Evolutionary conservation across 2,797 vertebrate genomes (phyloP).

Genomic region (Chiloscyllium punctatum): DNA sequence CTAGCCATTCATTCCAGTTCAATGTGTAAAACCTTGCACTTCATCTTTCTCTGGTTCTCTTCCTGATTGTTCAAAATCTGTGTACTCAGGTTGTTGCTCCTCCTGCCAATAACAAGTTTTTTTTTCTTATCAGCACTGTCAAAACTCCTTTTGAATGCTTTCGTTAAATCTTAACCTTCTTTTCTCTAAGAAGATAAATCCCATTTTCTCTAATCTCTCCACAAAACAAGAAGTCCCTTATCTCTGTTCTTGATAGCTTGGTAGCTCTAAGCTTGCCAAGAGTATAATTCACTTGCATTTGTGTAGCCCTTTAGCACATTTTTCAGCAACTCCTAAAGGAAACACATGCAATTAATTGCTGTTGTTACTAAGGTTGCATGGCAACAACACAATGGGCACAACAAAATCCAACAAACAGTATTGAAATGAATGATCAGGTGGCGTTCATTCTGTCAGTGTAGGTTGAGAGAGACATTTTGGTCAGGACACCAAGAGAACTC

Average conservation of each 20-base stretch:
- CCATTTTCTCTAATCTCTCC: background rate
- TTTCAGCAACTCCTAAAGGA: background rate
- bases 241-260: background rate
- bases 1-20: background rate
- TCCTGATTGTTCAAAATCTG: background rate
- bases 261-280: background rate
- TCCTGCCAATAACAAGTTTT: background rate
- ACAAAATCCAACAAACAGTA: background rate
- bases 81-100: background rate
- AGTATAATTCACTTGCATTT: background rate
- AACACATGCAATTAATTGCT: background rate
- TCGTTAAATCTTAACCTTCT: background rate
- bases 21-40: background rate
- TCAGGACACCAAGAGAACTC: background rate
- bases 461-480: background rate
- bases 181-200: background rate
- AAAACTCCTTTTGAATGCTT: background rate
- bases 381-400: background rate
- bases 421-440: background rate
- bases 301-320: background rate
- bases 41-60: background rate
- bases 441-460: background rate
- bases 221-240: background rate
- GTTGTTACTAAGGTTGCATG: background rate
- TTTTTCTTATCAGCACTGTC: background rate